Conservation (phyloP, 2,888 invertebrate species). For the Abrostola tripartita region DNA sequence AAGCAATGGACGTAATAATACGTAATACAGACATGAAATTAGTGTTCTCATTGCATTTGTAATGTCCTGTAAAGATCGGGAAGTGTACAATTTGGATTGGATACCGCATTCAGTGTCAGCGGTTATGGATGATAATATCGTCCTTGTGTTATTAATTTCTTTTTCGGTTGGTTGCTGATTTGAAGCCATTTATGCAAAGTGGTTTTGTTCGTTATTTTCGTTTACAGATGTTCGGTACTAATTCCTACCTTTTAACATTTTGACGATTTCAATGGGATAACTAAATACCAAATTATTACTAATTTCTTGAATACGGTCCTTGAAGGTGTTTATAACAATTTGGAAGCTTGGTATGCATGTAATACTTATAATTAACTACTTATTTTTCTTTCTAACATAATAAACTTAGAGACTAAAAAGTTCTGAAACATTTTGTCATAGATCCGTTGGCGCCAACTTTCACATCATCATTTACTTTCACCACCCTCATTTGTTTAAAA, state of each 20-base stretch:
- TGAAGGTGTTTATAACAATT: too few relatives aligned
- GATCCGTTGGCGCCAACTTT: constrained; percentile 13
- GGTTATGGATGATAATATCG: constrained; percentile 9
- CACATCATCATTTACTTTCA: constrained; percentile 32
- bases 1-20: constrained; percentile 63
- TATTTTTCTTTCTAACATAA: constrained; percentile 33
- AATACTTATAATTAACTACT: too few relatives aligned
- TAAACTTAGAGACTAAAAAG: constrained; percentile 19
- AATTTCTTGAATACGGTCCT: too few relatives aligned
- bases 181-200: background rate
- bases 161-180: constrained; percentile 2
- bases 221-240: background rate
- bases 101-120: constrained; percentile 10
- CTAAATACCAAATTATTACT: too few relatives aligned
- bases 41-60: constrained; percentile 45
- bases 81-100: constrained; percentile 41
- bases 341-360: too few relatives aligned
- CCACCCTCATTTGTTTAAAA: constrained; percentile 34
- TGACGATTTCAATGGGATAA: too few relatives aligned
- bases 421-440: constrained; percentile 20
- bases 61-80: constrained; percentile 51
- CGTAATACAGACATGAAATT: constrained; percentile 53
- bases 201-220: constrained; percentile 3
- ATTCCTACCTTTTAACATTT: background rate
- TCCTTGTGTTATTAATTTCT: constrained; percentile 1